Base-by-base conservation (phyloP, 2,888 invertebrate genomes). In the Acrocyrtus sp. region DNA sequence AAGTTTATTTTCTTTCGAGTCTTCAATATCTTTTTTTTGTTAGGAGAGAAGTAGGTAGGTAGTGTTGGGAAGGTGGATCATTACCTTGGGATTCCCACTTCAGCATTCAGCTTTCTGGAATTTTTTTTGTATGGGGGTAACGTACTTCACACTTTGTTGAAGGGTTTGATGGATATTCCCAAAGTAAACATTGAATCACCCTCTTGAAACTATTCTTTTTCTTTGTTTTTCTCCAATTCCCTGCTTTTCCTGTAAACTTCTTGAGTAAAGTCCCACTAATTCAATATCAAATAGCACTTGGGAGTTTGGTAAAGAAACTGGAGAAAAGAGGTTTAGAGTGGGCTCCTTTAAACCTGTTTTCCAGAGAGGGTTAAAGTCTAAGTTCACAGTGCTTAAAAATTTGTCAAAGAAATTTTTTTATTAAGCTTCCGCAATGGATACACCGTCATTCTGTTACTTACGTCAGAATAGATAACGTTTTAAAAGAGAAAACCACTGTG, bases 101-200 rank as follows among this genome's bases (percentile, higher is more conserved):
- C 12, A 39, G 43, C 17, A 43, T 5, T 43, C 12, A 15, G 3
- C 43, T 50, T 26, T 50, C 26, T 15, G 24, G 10, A 43, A 43
- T 45, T 57, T 56, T 57, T n/a, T 45, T 57, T 53, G 10, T 12
- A 21, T 10, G 6, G 34, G 34, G 24, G 45, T n/a, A 19, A 29
- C 43, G 45, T 53, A 27, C 63, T 63, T 39, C 50, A 53, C 67
- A 67, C 50, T 43, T 51, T 48, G 39, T 48, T 67, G 27, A 58
- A 58, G 67, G 58, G 67, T 58, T 67, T 67, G 58, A 67, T 67
- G 67, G 67, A 67, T 67, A 58, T 67, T 67, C 67, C 67, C 58
- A 58, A 51, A 67, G 67, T 51, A 67, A 67, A 67, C 58, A 67
- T 67, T 67, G 58, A 67, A 60, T 56, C 48, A 56, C 47, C 66